Conservation (phyloP, 2,888 invertebrate genomes). For the Macrophya annulata region DNA sequence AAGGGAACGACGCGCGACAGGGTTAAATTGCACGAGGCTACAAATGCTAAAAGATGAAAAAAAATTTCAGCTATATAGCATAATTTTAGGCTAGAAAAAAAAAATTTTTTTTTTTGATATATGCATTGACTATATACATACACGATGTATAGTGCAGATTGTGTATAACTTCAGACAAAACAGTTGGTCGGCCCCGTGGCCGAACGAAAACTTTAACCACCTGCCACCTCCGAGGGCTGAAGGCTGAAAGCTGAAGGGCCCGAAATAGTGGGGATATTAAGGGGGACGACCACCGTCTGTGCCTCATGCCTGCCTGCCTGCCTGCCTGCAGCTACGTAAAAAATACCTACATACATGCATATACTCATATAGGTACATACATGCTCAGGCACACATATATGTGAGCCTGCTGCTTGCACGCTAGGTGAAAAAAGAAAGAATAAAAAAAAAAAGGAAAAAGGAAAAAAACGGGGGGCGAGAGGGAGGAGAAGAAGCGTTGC, state of each 20-base stretch:
- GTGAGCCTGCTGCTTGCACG: constrained; percentile 35
- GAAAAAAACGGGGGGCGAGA: background rate
- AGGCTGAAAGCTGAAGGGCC: constrained; percentile 36
- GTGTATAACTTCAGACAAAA: constrained; percentile 25
- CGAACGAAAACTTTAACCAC: constrained; percentile 51
- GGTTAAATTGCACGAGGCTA: too few species aligned
- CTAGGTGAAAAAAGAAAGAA: constrained; percentile 39
- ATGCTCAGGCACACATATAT: background rate
- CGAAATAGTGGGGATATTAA: constrained; percentile 21
- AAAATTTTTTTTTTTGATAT: background rate
- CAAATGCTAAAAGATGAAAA: background rate
- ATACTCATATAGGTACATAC: too few species aligned
- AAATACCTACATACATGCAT: background rate
- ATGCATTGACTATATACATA: background rate
- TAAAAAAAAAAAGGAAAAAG: background rate
- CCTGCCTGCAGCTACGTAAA: background rate
- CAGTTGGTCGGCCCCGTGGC: constrained; percentile 52
- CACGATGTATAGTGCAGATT: background rate
- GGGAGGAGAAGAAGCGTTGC: background rate
- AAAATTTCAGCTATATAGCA: background rate
- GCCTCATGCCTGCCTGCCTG: background rate
- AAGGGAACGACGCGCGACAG: too few species aligned
- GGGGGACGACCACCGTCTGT: constrained; percentile 35
- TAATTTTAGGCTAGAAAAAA: constrained; percentile 4
- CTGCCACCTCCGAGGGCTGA: constrained; percentile 50